Percentiles rank a stretch among this genome's conserved stretches.
These are phyloP conservation scores for Strigops habroptila DNA, from an alignment of 2,113 vertebrate genomes.

Conservation along the genomic window DNA sequence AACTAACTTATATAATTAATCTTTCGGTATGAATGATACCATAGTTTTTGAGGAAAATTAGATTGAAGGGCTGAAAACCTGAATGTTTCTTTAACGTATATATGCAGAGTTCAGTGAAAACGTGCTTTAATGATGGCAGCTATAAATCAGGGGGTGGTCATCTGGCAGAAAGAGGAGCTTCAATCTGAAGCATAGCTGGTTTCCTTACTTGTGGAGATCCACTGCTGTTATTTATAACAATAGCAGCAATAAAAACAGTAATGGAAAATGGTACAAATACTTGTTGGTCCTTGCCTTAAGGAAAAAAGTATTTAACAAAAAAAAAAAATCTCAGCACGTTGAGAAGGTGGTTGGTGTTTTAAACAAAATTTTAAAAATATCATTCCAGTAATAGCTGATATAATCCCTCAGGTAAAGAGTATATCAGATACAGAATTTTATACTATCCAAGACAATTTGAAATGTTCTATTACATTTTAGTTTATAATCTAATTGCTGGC, in stretches of 20 bases:
- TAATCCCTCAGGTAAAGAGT: background rate
- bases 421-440: background rate
- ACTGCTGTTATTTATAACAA: background rate
- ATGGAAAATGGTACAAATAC: background rate
- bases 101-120: background rate
- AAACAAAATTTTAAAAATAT: background rate
- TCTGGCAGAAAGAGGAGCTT: background rate
- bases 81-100: background rate
- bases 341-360: background rate
- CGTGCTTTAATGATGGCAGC: background rate
- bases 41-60: background rate
- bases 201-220: background rate
- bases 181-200: background rate
- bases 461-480: background rate
- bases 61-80: background rate
- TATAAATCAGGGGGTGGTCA: background rate
- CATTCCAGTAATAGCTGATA: background rate
- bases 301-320: background rate
- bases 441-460: background rate
- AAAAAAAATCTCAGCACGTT: background rate
- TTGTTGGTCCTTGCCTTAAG: background rate
- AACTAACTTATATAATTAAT: background rate
- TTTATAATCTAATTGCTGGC: background rate
- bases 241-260: background rate
- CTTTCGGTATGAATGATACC: background rate